Evolutionary conservation across 2,888 invertebrate species (phyloP), one percentile per base, ranked within the genome.

Genomic region (Drosophila multiciliata): DNA sequence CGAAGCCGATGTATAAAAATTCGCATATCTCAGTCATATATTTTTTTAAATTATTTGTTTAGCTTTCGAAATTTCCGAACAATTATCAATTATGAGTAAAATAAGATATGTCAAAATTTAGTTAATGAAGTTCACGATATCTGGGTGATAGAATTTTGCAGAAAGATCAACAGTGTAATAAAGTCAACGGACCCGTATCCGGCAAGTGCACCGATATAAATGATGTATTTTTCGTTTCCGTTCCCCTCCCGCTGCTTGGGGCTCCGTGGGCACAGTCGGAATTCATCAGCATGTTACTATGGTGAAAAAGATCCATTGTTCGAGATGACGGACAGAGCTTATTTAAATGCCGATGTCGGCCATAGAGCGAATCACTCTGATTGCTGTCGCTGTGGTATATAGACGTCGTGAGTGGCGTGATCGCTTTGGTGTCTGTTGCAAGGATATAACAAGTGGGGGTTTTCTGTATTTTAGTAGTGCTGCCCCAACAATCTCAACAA

Each of bases 321-420:
- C 68, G 81, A 64, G 63, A 66, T 61, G 78, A 45, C 65, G 78
- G 82, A 75, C 83, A 81, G 73, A 90, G 82, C 87, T 89, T 90
- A 87, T 87, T 90, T 89, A 89, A 85, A 89, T 88, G 78, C 79
- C 57, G 64, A 73, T 54, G 65, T 65, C 73, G 63, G 59, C 45
- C 69, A 70, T 53, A 69, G 77, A 83, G 78, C 79, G 91, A 91
- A 92, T 92, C 92, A 92, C 92, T 92, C 91, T 91, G 89, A 91
- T 92, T 89, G 91, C 91, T 91, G 91, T 89, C 91, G 91, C 88
- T 84, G 88, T 85, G 88, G 85, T 90, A 90, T 82, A 90, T 90
- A 90, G 87, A 91, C 91, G 87, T 87, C 82, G 87, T 87, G 90
- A 87, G 87, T 87, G 82, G 53, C 54, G 70, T 33, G 45, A 55